These are phyloP conservation scores for Halocynthia aurantium DNA, from an alignment of 23 tunicate genomes.

Conservation along the genomic window DNA sequence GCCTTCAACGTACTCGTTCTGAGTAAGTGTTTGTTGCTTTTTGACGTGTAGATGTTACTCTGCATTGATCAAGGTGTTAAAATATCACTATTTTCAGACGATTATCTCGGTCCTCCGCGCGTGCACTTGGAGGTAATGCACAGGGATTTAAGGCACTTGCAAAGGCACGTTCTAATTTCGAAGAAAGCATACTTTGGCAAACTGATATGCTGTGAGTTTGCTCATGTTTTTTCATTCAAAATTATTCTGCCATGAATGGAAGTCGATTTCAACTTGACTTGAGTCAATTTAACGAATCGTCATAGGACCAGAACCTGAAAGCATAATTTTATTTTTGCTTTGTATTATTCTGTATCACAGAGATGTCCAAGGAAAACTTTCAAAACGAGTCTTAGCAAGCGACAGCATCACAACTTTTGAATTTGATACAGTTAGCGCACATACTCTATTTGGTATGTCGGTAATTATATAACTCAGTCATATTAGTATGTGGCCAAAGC, in stretches of 20 bases:
- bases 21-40: no score
- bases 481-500: not conserved
- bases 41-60: no score
- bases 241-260: no score
- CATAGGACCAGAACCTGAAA: no score
- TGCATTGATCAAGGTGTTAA: no score
- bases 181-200: slow-evolving; percentile 24
- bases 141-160: not conserved
- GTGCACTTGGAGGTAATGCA: slow-evolving; percentile 14
- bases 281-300: no score
- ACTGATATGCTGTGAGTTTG: slow-evolving; percentile 12
- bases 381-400: not conserved
- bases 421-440: slow-evolving; percentile 17
- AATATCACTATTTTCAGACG: no score
- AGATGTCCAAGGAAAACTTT: slow-evolving; percentile 1
- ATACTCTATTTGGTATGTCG: not conserved
- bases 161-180: slow-evolving; percentile 13
- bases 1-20: no score
- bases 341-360: not conserved
- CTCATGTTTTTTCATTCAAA: no score
- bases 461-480: not conserved
- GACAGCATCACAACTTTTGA: slow-evolving; percentile 19
- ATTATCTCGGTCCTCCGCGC: no score
- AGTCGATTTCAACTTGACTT: no score
- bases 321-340: no score